Conservation (phyloP, 2,888 invertebrate genomes). For the Netelia fuscicornis region DNA sequence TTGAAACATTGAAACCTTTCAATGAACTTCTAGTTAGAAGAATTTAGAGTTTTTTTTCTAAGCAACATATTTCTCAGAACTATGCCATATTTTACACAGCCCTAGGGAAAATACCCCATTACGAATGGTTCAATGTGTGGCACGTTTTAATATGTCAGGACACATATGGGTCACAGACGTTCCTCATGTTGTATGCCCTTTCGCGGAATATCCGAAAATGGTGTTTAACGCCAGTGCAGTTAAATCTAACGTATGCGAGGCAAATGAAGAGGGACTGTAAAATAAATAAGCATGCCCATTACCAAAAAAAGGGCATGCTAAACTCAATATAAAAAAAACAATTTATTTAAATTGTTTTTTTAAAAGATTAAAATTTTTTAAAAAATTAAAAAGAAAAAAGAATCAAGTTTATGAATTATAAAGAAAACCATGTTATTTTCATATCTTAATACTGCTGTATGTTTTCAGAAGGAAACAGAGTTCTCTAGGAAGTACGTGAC, state of each 20-base stretch:
- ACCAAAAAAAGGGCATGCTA: no score
- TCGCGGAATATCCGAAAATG: slow-evolving; percentile 7
- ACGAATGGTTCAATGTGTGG: neutral
- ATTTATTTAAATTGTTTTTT: no score
- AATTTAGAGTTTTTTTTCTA: neutral
- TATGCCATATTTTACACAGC: neutral
- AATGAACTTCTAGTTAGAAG: neutral
- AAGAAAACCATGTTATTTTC: neutral
- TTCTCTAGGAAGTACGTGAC: slow-evolving; percentile 21
- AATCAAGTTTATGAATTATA: neutral
- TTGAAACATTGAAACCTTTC: neutral
- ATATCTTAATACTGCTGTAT: neutral
- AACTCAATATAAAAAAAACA: no score
- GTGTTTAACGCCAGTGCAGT: slow-evolving; percentile 1
- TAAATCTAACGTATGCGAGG: neutral
- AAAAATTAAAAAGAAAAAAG: no score
- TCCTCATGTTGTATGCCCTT: neutral
- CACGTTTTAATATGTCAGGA: slow-evolving; percentile 33
- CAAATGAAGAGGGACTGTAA: neutral
- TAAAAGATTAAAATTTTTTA: no score
- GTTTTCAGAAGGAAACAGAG: neutral
- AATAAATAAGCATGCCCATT: neutral
- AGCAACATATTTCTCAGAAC: no score
- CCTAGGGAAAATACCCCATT: neutral
- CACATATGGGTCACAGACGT: slow-evolving; percentile 69